A percentile compares a stretch with the other conserved stretches of the same genome.
Evolutionary conservation across 2,888 invertebrate species (phyloP).

Genomic region (Automeris io): DNA sequence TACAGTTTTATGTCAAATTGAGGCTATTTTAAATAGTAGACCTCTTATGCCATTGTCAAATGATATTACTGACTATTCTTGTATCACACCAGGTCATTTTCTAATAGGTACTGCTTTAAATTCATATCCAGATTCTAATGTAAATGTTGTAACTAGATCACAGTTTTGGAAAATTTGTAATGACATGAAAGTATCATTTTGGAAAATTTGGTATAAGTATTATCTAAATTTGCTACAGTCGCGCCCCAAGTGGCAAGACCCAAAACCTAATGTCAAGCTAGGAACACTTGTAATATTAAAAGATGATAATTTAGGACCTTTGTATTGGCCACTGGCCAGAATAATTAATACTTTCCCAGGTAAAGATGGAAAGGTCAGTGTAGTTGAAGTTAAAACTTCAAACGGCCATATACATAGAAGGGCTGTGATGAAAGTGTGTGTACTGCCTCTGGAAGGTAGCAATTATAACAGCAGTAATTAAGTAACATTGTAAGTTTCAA

Average conservation of each 20-base stretch:
- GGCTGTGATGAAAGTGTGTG: background rate
- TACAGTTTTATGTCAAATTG: constrained; percentile 12
- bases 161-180: constrained; percentile 7
- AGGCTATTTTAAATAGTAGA: constrained; percentile 11
- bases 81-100: constrained; percentile 13
- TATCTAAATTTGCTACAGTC: constrained; percentile 7
- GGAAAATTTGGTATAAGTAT: constrained; percentile 9
- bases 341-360: background rate
- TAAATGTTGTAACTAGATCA: constrained; percentile 3
- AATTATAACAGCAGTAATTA: no score
- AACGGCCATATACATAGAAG: constrained; percentile 7
- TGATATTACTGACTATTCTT: constrained; percentile 6
- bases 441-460: background rate
- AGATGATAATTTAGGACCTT: constrained; percentile 1
- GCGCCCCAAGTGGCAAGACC: constrained; percentile 8
- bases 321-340: constrained; percentile 3
- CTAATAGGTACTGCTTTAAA: constrained; percentile 8
- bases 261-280: constrained; percentile 4
- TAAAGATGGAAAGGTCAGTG: constrained; percentile 5
- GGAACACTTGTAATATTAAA: constrained; percentile 5
- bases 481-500: no score
- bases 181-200: constrained; percentile 8
- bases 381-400: constrained; percentile 7
- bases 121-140: constrained; percentile 7
- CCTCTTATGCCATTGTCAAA: constrained; percentile 9